Evolutionary conservation across 1,140 invertebrate genomes (phyloP), one percentile per base, ranked within the genome.

Genomic region (Oppia nitens): DNA sequence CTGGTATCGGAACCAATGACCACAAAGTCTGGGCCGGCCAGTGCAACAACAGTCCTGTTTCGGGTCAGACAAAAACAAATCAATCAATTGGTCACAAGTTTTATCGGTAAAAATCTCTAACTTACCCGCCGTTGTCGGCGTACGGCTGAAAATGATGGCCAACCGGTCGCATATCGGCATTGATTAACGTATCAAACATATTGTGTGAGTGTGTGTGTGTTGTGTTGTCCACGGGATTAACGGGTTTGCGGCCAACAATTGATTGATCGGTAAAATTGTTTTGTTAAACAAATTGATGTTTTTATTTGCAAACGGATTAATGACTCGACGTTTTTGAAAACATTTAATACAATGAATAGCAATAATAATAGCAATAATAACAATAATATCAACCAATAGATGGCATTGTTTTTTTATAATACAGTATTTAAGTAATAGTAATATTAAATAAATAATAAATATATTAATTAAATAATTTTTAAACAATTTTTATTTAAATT

Each of bases 1-100:
- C 95, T 83, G 17, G 90, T 94, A 68, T 99, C 95, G 1, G 88
- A 89, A 20, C 81, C 86, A 68, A 90, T 81, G 1, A 93, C 78
- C 25, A 80, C 84, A 74, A 82, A 94, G 70, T 91, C 84, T 40
- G 89, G 81, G 47, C 95, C 95, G 65, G 87, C 89, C 64, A 99
- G 84, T 20, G 93, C 94, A 29, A 91, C 83, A 57, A 89, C 77
- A 67, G 83, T 90, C 66, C 85, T 72, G 60, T 12, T 3, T 4
- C 20, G 24, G 53, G 29, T 11, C n/a, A 56, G 11, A 49, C 20
- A 53, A 6, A 6, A 60, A 53, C 11, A 9, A 50, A 25, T 60
- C 6, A 50, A 60, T n/a, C 23, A 60, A 12, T 27, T 6, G 17
- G 12, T 57, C 11, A 23, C 57, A 6, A 32, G 12, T 20, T 59